A percentile compares a stretch with the other conserved stretches of the same genome.
Evolutionary conservation across 2,888 invertebrate genomes (phyloP).

Genomic region (Agrilus biguttatus): DNA sequence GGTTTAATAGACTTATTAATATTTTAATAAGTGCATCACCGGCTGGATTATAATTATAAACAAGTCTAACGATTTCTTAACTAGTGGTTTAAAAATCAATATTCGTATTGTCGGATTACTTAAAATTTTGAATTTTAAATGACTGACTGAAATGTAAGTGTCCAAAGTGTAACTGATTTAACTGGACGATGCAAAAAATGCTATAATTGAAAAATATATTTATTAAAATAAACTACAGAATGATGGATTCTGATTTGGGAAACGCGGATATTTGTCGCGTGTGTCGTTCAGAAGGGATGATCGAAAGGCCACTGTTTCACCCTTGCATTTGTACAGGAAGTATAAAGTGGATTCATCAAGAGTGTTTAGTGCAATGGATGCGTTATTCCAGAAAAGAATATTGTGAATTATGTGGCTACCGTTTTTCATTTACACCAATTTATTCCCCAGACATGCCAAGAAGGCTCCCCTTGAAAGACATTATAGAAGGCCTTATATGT

Average conservation of each 20-base stretch:
- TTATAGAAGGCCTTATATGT: slow-evolving; percentile 76
- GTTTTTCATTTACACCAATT: slow-evolving; percentile 96
- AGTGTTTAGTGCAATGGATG: slow-evolving; percentile 98
- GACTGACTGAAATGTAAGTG: too few species aligned
- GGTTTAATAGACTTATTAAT: too few species aligned
- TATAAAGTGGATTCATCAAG: slow-evolving; percentile 98
- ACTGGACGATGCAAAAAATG: too few species aligned
- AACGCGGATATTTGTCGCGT: slow-evolving; percentile 92
- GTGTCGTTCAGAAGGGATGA: slow-evolving; percentile 85
- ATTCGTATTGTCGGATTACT: too few species aligned
- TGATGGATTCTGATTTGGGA: slow-evolving; percentile 32
- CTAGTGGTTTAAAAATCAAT: too few species aligned
- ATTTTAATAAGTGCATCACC: too few species aligned
- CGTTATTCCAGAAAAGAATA: slow-evolving; percentile 96
- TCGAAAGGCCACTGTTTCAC: slow-evolving; percentile 89
- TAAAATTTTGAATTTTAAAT: too few species aligned
- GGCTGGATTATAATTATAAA: too few species aligned
- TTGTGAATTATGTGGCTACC: slow-evolving; percentile 94
- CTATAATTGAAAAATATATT: too few species aligned
- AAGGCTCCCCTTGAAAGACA: slow-evolving; percentile 81
- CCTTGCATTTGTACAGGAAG: slow-evolving; percentile 99
- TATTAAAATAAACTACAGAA: neutral
- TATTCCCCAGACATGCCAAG: slow-evolving; percentile 99
- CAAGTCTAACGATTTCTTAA: too few species aligned
- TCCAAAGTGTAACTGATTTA: too few species aligned